Conservation (phyloP, 2,888 invertebrate genomes). For the Lepidocyrtoides sp. region DNA sequence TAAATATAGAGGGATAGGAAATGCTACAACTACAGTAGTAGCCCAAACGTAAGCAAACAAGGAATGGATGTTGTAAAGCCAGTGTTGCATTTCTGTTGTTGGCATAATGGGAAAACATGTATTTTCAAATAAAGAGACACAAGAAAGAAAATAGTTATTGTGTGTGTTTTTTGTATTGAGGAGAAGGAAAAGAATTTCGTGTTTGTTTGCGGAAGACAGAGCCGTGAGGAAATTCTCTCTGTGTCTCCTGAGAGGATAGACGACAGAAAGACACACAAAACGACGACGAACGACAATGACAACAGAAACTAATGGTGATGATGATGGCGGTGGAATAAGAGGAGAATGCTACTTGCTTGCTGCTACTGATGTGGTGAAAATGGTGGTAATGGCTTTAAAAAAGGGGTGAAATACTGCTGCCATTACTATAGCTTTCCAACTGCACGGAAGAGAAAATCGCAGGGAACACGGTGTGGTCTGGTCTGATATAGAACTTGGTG, state of each 20-base stretch:
- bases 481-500: neutral
- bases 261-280: neutral
- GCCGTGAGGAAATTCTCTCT: neutral
- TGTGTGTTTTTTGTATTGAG: neutral
- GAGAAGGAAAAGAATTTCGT: neutral
- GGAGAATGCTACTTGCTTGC: too few relatives aligned
- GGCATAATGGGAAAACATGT: constrained; percentile 34
- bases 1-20: constrained; percentile 35
- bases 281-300: constrained; percentile 1
- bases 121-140: constrained; percentile 39
- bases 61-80: neutral
- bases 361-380: too few relatives aligned
- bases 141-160: constrained; percentile 23
- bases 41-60: neutral
- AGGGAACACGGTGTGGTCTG: neutral
- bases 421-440: neutral
- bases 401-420: neutral
- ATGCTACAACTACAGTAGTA: neutral
- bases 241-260: neutral
- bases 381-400: neutral
- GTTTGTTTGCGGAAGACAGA: neutral
- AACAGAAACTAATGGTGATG: constrained; percentile 1
- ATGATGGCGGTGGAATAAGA: neutral
- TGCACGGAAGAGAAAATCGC: neutral
- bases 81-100: neutral